Evolutionary conservation across 2,113 vertebrate genomes (phyloP).

Genomic region (Pseudolaguvia tuberculata): DNA sequence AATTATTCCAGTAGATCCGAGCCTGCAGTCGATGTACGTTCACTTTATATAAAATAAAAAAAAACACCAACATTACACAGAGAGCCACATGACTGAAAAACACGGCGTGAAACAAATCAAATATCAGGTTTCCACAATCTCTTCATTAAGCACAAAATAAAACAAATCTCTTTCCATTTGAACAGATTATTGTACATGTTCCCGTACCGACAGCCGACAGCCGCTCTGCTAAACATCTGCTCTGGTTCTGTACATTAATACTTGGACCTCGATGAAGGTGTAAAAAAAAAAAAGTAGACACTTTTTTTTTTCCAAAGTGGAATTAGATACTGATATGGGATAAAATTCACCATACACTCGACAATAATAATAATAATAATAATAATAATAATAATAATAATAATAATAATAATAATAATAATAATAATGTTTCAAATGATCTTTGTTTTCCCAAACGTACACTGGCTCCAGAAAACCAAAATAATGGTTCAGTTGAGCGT

Average conservation of each 20-base stretch:
- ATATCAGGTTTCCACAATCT: slow-evolving; percentile 70
- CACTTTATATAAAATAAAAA: slow-evolving; percentile 73
- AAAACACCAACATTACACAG: slow-evolving; percentile 26
- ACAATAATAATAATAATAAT: slow-evolving; percentile 51
- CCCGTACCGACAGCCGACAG: slow-evolving; percentile 65
- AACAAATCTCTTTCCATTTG: slow-evolving; percentile 87
- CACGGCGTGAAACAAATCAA: slow-evolving; percentile 74
- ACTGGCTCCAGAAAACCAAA: slow-evolving; percentile 12
- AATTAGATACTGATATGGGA: slow-evolving; percentile 47
- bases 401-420: slow-evolving; percentile 42
- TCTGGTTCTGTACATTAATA: slow-evolving; percentile 33
- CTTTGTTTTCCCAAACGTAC: slow-evolving; percentile 26
- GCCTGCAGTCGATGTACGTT: slow-evolving; percentile 64
- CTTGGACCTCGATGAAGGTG: slow-evolving; percentile 24
- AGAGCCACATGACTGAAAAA: slow-evolving; percentile 77
- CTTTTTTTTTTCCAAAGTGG: slow-evolving; percentile 11
- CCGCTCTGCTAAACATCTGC: slow-evolving; percentile 24
- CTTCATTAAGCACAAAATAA: slow-evolving; percentile 85
- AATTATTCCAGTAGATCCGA: slow-evolving; percentile 62
- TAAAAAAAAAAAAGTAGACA: slow-evolving; percentile 49
- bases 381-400: slow-evolving; percentile 45
- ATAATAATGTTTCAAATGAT: slow-evolving; percentile 17
- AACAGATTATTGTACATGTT: slow-evolving; percentile 96
- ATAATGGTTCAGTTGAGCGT: neutral
- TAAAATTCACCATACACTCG: slow-evolving; percentile 54